Percentiles rank a stretch among this genome's conserved stretches.
phyloP scores from a whole-genome alignment of 2,797 vertebrate genomes.

The Momotus momota region DNA sequence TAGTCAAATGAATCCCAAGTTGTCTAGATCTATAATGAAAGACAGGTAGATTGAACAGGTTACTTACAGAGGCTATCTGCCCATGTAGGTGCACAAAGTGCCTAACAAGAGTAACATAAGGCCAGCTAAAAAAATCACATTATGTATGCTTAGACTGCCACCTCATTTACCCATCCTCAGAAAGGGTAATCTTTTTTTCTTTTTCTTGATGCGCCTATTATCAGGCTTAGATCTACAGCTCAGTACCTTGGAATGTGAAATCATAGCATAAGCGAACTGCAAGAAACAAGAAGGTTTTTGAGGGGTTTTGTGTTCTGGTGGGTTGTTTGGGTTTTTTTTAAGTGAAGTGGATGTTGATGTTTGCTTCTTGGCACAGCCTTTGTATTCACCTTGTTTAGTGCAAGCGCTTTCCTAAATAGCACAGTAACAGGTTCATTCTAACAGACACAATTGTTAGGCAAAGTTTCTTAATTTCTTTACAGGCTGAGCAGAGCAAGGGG shows the following conservation, averaged over 20 bases:
- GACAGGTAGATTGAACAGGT: background rate
- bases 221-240: background rate
- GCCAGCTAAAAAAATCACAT: background rate
- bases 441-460: background rate
- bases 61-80: background rate
- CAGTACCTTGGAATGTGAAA: background rate
- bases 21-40: background rate
- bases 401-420: background rate
- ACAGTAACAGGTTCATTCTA: background rate
- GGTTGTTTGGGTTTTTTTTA: background rate
- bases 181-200: background rate
- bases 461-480: background rate
- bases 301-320: background rate
- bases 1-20: background rate
- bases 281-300: background rate
- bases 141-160: background rate
- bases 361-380: background rate
- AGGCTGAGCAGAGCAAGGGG: background rate
- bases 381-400: background rate
- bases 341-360: rapidly evolving
- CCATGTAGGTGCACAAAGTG: background rate
- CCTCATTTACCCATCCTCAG: background rate
- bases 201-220: background rate
- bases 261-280: background rate
- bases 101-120: background rate